These are phyloP conservation scores for Calephelis nemesis DNA, from an alignment of 1,140 invertebrate species.

Conservation along the genomic window DNA sequence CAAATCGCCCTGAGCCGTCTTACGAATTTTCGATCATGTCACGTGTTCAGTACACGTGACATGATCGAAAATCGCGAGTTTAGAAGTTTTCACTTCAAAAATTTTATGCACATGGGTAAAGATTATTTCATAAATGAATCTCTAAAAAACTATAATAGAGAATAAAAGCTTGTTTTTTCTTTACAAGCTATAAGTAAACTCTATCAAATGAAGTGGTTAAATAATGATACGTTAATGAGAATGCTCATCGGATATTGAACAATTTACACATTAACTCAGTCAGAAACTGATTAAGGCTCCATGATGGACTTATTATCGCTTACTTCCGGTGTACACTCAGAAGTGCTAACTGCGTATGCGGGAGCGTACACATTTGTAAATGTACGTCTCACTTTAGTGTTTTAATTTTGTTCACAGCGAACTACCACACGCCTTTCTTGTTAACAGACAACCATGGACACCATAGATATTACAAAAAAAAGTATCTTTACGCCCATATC, in stretches of 20 bases:
- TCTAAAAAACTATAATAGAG: no score
- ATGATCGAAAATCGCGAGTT: no score
- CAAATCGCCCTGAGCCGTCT: no score
- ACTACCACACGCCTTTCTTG: neutral
- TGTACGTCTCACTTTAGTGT: neutral
- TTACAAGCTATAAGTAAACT: neutral
- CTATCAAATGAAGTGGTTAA: neutral
- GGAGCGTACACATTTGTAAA: neutral
- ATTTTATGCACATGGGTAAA: no score
- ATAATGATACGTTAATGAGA: conserved; percentile 7
- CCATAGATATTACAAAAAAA: no score
- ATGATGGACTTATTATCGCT: conserved; percentile 43
- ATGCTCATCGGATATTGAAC: conserved; percentile 34
- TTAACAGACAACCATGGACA: neutral
- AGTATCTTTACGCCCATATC: no score
- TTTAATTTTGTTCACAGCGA: no score
- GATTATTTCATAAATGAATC: no score
- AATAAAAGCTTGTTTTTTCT: no score
- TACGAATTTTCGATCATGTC: no score
- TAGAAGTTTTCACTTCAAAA: no score
- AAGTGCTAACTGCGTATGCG: conserved; percentile 4
- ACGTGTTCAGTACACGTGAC: no score
- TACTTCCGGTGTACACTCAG: conserved; percentile 41
- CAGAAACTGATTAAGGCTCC: conserved; percentile 43
- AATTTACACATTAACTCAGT: conserved; percentile 40